A percentile compares a stretch with the other conserved stretches of the same genome.
Conservation (phyloP, 2,888 invertebrate species). For the Ashinkailepas kermadecensis region DNA sequence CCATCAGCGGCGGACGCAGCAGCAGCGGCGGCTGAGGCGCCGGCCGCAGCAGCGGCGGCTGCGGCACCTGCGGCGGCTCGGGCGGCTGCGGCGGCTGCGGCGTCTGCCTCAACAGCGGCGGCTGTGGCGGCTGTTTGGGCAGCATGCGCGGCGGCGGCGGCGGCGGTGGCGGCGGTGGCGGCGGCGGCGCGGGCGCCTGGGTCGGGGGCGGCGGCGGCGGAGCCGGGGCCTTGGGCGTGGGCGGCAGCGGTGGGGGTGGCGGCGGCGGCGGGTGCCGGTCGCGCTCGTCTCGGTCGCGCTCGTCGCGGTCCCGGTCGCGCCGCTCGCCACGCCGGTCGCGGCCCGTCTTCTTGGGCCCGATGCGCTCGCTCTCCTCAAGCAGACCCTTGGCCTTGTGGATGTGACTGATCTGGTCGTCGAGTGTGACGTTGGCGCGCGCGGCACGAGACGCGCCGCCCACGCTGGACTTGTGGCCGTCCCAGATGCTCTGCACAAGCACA, state of each 20-base stretch:
- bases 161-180: constrained; percentile 28
- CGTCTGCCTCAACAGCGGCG: constrained; percentile 27
- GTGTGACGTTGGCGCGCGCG: constrained; percentile 86
- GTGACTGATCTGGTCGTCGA: constrained; percentile 95
- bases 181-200: constrained; percentile 40
- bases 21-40: constrained; percentile 34
- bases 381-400: constrained; percentile 94
- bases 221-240: constrained; percentile 36
- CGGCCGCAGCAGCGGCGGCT: constrained; percentile 34
- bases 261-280: constrained; percentile 14
- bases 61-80: constrained; percentile 36
- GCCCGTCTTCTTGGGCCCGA: constrained; percentile 63
- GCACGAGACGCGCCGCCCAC: constrained; percentile 92
- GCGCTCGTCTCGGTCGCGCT: constrained; percentile 37
- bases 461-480: constrained; percentile 97
- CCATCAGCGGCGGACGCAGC: constrained; percentile 27
- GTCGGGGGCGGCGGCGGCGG: constrained; percentile 41
- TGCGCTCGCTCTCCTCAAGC: constrained; percentile 90
- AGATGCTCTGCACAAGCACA: constrained; percentile 62
- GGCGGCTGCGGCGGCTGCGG: constrained; percentile 34
- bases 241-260: background rate
- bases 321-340: constrained; percentile 38
- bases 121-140: constrained; percentile 40
- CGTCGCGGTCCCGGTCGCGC: constrained; percentile 34
- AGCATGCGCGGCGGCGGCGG: constrained; percentile 33